Conservation (phyloP, 2,797 vertebrate genomes). For the Aphelocoma californica region DNA sequence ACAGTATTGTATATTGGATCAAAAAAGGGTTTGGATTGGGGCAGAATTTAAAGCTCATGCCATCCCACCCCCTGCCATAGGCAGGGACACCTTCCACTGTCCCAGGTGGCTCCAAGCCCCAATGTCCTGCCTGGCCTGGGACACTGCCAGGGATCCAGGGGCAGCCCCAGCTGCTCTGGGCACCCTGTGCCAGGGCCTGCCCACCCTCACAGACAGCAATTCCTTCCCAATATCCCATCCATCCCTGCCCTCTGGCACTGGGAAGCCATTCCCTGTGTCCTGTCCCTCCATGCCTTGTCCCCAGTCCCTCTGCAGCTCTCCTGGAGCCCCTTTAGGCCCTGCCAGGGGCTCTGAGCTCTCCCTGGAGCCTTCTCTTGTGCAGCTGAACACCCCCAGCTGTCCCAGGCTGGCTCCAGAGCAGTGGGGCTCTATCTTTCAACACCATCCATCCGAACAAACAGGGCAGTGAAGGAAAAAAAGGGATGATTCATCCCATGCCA, state of each 20-base stretch:
- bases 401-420: neutral
- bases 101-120: neutral
- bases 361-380: neutral
- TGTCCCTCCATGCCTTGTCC: too few relatives aligned
- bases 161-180: neutral
- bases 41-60: neutral
- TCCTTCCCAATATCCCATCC: too few relatives aligned
- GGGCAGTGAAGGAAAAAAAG: neutral
- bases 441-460: neutral
- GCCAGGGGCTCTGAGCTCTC: neutral
- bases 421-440: neutral
- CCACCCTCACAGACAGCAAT: too few relatives aligned
- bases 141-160: neutral
- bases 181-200: too few relatives aligned
- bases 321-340: neutral
- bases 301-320: too few relatives aligned
- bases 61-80: rapidly evolving
- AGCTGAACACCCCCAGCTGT: rapidly evolving
- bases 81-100: rapidly evolving
- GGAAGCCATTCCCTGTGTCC: too few relatives aligned
- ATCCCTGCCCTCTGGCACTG: too few relatives aligned
- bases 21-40: neutral
- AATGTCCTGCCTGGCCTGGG: neutral
- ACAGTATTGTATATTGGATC: neutral
- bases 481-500: neutral